Percentiles rank a stretch among this genome's conserved stretches.
These are phyloP conservation scores for Cephalotes varians DNA, from an alignment of 2,888 invertebrate species.

Conservation along the genomic window DNA sequence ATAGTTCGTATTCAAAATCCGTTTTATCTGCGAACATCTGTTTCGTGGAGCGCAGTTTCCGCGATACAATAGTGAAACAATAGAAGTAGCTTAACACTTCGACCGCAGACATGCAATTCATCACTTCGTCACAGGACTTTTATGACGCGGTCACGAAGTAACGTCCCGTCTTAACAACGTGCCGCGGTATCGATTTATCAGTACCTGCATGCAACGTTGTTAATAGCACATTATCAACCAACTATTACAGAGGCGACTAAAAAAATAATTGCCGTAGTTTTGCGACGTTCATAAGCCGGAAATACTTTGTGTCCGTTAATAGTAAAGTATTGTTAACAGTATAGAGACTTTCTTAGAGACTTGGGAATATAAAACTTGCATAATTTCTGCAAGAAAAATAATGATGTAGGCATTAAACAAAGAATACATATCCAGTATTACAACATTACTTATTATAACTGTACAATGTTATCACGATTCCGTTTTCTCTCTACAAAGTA, in stretches of 20 bases:
- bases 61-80: not conserved
- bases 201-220: constrained; percentile 12
- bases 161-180: not conserved
- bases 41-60: constrained; percentile 7
- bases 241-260: constrained; percentile 8
- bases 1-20: not conserved
- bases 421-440: not conserved
- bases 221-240: constrained; percentile 22
- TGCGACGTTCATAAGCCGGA: not conserved
- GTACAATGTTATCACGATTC: constrained; percentile 22
- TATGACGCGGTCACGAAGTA: constrained; percentile 10
- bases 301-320: not conserved
- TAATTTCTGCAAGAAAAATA: not conserved
- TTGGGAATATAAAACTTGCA: not conserved
- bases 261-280: constrained; percentile 19
- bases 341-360: not conserved
- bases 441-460: constrained; percentile 18
- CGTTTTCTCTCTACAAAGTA: constrained; percentile 3
- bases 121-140: constrained; percentile 17
- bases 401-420: not conserved
- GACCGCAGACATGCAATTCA: constrained; percentile 18
- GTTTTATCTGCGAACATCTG: not conserved
- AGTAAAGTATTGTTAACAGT: not conserved
- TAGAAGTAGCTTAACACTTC: constrained; percentile 8
- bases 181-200: constrained; percentile 43